These are phyloP conservation scores for Sebastes taczanowskii DNA, from an alignment of 2,797 vertebrate genomes.

Conservation along the genomic window DNA sequence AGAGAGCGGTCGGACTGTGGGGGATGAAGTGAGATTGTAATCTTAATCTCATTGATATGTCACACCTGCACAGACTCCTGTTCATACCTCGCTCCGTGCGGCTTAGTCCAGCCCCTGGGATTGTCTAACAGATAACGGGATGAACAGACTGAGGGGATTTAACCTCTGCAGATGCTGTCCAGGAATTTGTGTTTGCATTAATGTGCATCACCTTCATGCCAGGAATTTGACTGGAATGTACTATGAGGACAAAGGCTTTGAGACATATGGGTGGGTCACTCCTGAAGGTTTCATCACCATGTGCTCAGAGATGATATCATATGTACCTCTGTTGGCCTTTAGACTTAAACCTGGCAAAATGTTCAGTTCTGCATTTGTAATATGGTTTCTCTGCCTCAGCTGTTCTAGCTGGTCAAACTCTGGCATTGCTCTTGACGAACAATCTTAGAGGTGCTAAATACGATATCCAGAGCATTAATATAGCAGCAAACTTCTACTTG, in stretches of 20 bases:
- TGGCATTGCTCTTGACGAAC: neutral
- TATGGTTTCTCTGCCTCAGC: neutral
- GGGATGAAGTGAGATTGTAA: conserved; percentile 45
- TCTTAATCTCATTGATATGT: conserved; percentile 62
- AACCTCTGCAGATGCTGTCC: conserved; percentile 36
- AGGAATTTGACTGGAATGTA: conserved; percentile 2
- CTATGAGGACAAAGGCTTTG: neutral
- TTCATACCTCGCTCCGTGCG: conserved; percentile 11
- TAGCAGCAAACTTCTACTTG: no score
- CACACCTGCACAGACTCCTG: conserved; percentile 33
- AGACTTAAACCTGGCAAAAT: neutral
- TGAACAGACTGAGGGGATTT: conserved; percentile 46
- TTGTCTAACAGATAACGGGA: conserved; percentile 30
- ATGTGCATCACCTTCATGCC: conserved; percentile 25
- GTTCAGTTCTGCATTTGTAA: neutral
- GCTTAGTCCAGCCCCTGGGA: conserved; percentile 30
- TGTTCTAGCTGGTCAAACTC: neutral
- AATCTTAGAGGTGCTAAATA: no score
- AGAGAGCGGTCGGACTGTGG: neutral
- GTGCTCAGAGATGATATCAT: conserved; percentile 12
- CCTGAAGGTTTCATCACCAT: conserved; percentile 1
- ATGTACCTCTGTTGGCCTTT: neutral
- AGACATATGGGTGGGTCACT: conserved; percentile 1
- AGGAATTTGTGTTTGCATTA: conserved; percentile 45
- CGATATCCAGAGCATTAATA: no score